Evolutionary conservation across 2,888 invertebrate species (phyloP), one percentile per base, ranked within the genome.

Genomic region (Arge pagana): DNA sequence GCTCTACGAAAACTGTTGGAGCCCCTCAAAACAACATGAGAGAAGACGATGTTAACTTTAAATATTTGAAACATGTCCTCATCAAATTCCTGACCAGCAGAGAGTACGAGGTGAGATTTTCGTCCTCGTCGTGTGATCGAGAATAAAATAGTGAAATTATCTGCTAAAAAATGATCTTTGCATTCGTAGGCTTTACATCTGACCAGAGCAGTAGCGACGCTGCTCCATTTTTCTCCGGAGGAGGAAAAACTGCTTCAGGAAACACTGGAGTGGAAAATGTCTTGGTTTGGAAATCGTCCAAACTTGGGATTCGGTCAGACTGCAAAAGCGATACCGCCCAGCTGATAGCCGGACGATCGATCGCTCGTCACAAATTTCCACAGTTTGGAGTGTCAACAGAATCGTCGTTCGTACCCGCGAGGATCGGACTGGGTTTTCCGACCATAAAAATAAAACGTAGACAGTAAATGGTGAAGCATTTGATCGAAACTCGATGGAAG

Each of bases 41-140:
- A 57, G 81, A 81, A 63, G 84, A 87, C 54, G 88, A 90, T 66
- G 85, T 90, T 40, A 91, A 89, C 78, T 89, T 90, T 70, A 85
- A 86, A 72, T 96, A 96, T 76, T 81, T 96, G 52, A 95, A 94
- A 71, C 94, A 96, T 79, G 96, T 96, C 58, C 86, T 96, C 56
- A 87, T 96, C 3, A 93, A 94, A 72, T 96, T 96, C 78, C 82
- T 96, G 66, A 95, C 95, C 0, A 88, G 91, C 71, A 82, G 91
- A 57, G 95, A 95, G 77, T 79, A 82, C 60, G 85, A 85, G 79
- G 83, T 83, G 61, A 67, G 13, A 10, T 10, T n/a, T n/a, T 28
- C 5, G n/a, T n/a, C n/a, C n/a, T n/a, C n/a, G n/a, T n/a, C n/a
- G n/a, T n/a, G n/a, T n/a, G n/a, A n/a, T n/a, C n/a, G n/a, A n/a